A percentile compares a stretch with the other conserved stretches of the same genome.
These are phyloP conservation scores for Orbicella faveolata DNA, from an alignment of 64 coral and sea anemone genomes.

Conservation along the genomic window DNA sequence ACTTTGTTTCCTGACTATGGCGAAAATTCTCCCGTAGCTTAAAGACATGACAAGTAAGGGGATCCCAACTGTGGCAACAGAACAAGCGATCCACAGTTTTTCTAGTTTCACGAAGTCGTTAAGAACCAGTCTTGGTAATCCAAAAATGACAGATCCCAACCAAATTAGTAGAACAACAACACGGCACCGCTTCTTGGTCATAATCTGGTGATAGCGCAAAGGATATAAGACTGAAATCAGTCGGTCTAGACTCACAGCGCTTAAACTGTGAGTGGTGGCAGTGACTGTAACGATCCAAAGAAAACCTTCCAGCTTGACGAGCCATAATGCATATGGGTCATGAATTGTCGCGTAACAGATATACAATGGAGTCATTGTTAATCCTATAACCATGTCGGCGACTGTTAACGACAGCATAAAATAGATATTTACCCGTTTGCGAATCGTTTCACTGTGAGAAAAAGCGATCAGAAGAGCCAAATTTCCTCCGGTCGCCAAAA, in stretches of 20 bases:
- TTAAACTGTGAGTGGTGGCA: not conserved
- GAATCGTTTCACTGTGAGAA: not conserved
- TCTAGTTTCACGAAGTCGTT: not conserved
- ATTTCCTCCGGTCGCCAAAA: constrained; percentile 1
- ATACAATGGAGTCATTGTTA: not conserved
- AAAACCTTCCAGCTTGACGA: not conserved
- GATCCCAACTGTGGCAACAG: not conserved
- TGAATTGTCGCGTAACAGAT: not conserved
- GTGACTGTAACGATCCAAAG: not conserved
- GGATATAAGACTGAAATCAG: not conserved
- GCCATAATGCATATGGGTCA: not conserved
- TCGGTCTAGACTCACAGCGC: constrained; percentile 21
- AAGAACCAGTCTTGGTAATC: not conserved
- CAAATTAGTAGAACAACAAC: not conserved
- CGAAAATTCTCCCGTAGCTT: not conserved
- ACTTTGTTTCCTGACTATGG: not conserved
- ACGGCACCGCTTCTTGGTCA: not conserved
- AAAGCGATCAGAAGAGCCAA: not conserved
- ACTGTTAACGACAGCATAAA: not conserved
- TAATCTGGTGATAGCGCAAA: not conserved
- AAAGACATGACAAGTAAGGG: not conserved
- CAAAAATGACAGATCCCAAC: constrained; percentile 13
- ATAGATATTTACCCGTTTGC: not conserved
- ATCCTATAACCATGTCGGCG: constrained; percentile 1
- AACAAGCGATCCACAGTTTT: not conserved